A percentile compares a stretch with the other conserved stretches of the same genome.
phyloP scores from a whole-genome alignment of 2,797 vertebrate species.

The Lithobates pipiens region DNA sequence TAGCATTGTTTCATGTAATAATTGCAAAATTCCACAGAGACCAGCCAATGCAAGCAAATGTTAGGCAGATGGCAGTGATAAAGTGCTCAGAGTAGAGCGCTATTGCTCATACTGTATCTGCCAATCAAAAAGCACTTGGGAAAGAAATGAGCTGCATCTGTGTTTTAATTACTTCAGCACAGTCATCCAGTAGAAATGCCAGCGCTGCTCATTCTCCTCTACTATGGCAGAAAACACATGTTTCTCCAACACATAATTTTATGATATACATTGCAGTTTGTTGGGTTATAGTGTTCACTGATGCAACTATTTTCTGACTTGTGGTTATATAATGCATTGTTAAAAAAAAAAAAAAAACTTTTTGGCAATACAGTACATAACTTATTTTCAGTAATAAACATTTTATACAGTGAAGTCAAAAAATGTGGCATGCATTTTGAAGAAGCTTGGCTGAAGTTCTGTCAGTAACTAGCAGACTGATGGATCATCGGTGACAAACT shows the following conservation, averaged over 20 bases:
- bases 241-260: slow-evolving; percentile 51
- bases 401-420: no score
- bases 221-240: slow-evolving; percentile 55
- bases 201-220: slow-evolving; percentile 62
- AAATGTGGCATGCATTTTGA: no score
- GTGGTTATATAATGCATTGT: not conserved
- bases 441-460: no score
- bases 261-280: slow-evolving; percentile 26
- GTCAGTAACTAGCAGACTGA: no score
- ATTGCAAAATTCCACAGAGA: slow-evolving; percentile 63
- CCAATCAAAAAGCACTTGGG: slow-evolving; percentile 68
- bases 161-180: slow-evolving; percentile 71
- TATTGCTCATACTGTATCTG: slow-evolving; percentile 67
- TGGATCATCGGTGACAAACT: no score
- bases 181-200: slow-evolving; percentile 65
- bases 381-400: no score
- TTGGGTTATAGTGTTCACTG: not conserved
- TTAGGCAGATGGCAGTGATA: slow-evolving; percentile 68
- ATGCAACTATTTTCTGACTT: not conserved
- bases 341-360: not conserved
- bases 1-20: slow-evolving; percentile 58
- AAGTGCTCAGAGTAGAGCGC: slow-evolving; percentile 63
- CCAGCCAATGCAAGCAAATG: slow-evolving; percentile 52
- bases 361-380: no score
- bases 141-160: slow-evolving; percentile 68